Conservation (phyloP, 2,797 vertebrate genomes). For the Tapirus indicus region DNA sequence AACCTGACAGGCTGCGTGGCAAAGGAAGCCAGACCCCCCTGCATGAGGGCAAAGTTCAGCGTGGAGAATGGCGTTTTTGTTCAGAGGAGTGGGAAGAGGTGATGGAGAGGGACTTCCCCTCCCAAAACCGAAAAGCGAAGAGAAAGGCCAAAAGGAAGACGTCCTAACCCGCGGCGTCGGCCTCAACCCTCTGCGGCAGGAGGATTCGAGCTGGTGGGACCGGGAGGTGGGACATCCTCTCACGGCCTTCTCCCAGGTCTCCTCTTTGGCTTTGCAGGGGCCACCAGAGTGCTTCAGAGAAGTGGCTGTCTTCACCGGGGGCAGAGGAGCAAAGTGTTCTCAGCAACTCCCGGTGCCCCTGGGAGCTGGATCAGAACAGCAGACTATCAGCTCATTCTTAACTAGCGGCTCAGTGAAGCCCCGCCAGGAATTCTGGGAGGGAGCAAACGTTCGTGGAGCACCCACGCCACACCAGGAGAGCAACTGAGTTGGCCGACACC, state of each 20-base stretch:
- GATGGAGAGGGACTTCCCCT: slow-evolving; percentile 83
- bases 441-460: fast-evolving
- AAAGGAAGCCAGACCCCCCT: slow-evolving; percentile 86
- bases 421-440: not conserved
- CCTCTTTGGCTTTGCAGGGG: not conserved
- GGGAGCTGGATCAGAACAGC: fast-evolving
- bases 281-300: not conserved
- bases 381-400: fast-evolving
- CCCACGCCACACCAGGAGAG: fast-evolving
- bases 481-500: fast-evolving
- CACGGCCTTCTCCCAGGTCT: not conserved
- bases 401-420: no score
- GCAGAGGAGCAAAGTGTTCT: not conserved
- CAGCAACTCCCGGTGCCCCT: fast-evolving
- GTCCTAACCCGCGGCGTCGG: fast-evolving
- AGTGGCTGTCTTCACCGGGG: not conserved
- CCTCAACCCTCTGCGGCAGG: not conserved
- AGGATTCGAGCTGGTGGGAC: fast-evolving
- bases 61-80: slow-evolving; percentile 85
- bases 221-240: not conserved
- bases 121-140: not conserved
- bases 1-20: slow-evolving; percentile 84
- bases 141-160: not conserved
- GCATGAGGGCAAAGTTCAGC: slow-evolving; percentile 85
- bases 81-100: slow-evolving; percentile 69